Evolutionary conservation across 2,113 vertebrate genomes (phyloP).

Genomic region (Crotalus helleri): DNA sequence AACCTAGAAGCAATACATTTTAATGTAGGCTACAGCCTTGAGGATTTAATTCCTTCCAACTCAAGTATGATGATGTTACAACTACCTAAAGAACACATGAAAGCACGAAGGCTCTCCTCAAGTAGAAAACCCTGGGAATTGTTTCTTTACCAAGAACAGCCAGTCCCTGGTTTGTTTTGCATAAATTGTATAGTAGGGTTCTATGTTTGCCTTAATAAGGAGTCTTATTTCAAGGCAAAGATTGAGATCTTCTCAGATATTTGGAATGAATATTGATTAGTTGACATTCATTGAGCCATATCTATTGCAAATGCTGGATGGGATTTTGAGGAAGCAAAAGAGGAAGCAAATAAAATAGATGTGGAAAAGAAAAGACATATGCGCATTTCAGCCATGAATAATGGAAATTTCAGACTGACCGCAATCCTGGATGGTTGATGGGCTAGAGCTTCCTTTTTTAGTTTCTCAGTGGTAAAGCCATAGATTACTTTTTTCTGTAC

Average conservation of each 20-base stretch:
- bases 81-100: background rate
- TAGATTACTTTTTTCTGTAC: background rate
- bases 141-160: slow-evolving; percentile 17
- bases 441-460: background rate
- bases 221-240: background rate
- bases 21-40: slow-evolving; percentile 23
- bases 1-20: slow-evolving; percentile 32
- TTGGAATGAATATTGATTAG: background rate
- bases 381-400: slow-evolving; percentile 16
- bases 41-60: slow-evolving; percentile 1
- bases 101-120: background rate
- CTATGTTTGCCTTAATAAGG: background rate
- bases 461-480: slow-evolving; percentile 1
- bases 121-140: background rate
- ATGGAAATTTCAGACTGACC: slow-evolving; percentile 1
- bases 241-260: slow-evolving; percentile 29
- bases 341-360: background rate
- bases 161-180: slow-evolving; percentile 32
- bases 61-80: slow-evolving; percentile 2
- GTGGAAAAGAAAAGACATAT: background rate
- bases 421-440: background rate
- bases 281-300: slow-evolving; percentile 16
- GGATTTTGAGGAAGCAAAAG: slow-evolving; percentile 19
- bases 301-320: slow-evolving; percentile 9
- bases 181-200: slow-evolving; percentile 21